Conservation (phyloP, 2,888 invertebrate genomes). For the Glaucopsyche alexis region DNA sequence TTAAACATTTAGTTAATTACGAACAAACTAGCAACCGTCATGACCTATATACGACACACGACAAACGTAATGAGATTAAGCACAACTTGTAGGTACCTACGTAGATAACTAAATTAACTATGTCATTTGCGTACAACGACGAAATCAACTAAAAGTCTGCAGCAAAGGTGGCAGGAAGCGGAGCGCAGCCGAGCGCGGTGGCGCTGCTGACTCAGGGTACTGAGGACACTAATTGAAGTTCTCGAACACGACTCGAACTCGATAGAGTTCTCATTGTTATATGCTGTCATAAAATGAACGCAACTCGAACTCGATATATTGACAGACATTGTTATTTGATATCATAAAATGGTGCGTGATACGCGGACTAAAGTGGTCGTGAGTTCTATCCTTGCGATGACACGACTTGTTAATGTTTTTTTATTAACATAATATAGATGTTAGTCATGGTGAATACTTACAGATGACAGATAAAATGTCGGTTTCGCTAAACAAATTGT, state of each 20-base stretch:
- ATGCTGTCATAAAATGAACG: no score
- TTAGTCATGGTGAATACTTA: no score
- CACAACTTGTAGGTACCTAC: constrained; percentile 35
- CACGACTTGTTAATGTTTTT: no score
- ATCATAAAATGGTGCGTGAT: no score
- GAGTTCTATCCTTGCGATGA: no score
- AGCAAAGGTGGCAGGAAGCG: constrained; percentile 76
- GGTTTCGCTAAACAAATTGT: no score
- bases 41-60: constrained; percentile 36
- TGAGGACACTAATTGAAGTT: constrained; percentile 47
- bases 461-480: no score
- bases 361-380: no score
- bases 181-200: constrained; percentile 67
- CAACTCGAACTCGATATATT: no score
- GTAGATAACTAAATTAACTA: constrained; percentile 48
- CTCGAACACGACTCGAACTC: constrained; percentile 45
- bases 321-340: no score
- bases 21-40: constrained; percentile 34
- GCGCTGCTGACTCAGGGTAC: constrained; percentile 67
- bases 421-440: no score
- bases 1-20: background rate
- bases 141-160: constrained; percentile 75
- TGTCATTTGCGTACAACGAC: constrained; percentile 68
- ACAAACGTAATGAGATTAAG: constrained; percentile 40
- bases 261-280: background rate